A percentile compares a stretch with the other conserved stretches of the same genome.
Conservation (phyloP, 2,797 vertebrate species). For the Telmatherina bonti region DNA sequence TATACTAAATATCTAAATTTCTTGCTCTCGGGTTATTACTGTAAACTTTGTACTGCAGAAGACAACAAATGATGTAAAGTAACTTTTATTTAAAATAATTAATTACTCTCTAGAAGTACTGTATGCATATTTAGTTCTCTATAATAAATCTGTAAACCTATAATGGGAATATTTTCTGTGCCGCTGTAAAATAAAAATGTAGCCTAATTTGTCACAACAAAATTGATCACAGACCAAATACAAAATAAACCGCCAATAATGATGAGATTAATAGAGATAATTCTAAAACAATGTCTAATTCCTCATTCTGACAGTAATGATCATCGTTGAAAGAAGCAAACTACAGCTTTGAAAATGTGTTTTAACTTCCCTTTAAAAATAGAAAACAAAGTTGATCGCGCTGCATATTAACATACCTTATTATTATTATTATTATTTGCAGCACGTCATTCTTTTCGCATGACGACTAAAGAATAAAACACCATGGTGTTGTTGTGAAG, state of each 20-base stretch:
- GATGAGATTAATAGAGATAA: background rate
- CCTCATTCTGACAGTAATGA: slow-evolving; percentile 18
- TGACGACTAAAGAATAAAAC: background rate
- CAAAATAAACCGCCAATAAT: background rate
- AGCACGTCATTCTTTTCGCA: background rate
- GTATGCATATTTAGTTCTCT: background rate
- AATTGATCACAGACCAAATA: background rate
- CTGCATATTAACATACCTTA: background rate
- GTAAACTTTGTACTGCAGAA: background rate
- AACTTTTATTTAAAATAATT: background rate
- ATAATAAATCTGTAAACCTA: background rate
- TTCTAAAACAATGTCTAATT: background rate
- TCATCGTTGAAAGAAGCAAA: background rate
- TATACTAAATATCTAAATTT: background rate
- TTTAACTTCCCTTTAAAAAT: background rate
- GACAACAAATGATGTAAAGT: background rate
- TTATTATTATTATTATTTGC: background rate
- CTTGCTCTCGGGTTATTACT: background rate
- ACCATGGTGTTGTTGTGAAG: background rate
- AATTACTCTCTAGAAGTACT: background rate
- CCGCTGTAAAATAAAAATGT: background rate
- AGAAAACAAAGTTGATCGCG: background rate
- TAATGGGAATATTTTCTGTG: background rate
- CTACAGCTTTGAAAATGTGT: background rate
- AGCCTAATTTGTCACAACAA: background rate